A percentile compares a stretch with the other conserved stretches of the same genome.
Conservation (phyloP, 2,113 vertebrate genomes). For the Pionites leucogaster region DNA sequence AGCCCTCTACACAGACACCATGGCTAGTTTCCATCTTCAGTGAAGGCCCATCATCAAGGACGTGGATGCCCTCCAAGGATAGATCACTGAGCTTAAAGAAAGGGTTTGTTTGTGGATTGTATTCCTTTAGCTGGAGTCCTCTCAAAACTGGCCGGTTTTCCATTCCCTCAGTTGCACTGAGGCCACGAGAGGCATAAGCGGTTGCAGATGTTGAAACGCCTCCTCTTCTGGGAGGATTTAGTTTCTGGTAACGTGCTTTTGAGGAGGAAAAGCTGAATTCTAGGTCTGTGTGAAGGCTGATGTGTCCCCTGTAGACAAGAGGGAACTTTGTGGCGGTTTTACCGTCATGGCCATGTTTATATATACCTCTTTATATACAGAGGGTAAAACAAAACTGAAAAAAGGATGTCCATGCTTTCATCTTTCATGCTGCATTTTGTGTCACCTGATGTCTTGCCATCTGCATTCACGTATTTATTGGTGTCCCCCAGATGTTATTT, state of each 20-base stretch:
- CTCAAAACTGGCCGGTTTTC: not conserved
- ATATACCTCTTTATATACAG: too few relatives aligned
- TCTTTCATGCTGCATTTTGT: accelerated
- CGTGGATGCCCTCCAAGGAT: not conserved
- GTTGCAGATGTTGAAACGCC: slow-evolving; percentile 8
- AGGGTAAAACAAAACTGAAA: not conserved
- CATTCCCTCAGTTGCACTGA: not conserved
- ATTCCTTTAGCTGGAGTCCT: not conserved
- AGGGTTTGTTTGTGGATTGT: not conserved
- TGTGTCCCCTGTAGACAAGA: not conserved
- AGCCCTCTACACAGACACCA: not conserved
- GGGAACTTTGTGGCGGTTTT: not conserved
- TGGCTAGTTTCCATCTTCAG: accelerated
- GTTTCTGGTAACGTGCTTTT: not conserved
- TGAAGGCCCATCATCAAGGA: not conserved
- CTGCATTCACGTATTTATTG: not conserved
- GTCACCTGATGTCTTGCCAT: not conserved
- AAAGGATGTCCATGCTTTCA: not conserved
- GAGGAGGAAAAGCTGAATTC: not conserved
- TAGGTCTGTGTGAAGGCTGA: not conserved
- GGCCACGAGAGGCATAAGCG: not conserved
- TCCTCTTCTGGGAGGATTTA: not conserved
- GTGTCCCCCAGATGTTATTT: not conserved
- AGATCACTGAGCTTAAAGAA: not conserved
- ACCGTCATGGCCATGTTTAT: not conserved